A percentile compares a stretch with the other conserved stretches of the same genome.
phyloP scores from a whole-genome alignment of 2,888 invertebrate species.

The Arenicola marina region DNA sequence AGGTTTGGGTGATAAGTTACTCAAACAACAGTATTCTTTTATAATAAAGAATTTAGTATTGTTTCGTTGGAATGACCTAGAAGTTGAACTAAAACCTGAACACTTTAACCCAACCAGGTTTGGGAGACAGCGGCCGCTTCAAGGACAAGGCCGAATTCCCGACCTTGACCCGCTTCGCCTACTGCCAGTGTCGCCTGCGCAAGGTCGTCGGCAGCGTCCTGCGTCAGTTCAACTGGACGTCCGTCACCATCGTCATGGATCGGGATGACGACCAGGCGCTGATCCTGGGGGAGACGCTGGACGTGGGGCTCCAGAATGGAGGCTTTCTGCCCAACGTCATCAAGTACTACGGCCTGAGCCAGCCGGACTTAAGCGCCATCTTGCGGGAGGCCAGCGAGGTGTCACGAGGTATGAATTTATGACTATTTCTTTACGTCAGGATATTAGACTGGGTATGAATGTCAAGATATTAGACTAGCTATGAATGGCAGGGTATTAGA shows the following conservation, averaged over 20 bases:
- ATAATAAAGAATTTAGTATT: too few species aligned
- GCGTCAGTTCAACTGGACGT: slow-evolving; percentile 39
- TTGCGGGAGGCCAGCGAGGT: slow-evolving; percentile 28
- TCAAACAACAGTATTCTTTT: too few species aligned
- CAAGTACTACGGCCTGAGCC: slow-evolving; percentile 34
- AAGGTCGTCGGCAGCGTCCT: slow-evolving; percentile 42
- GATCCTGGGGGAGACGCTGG: slow-evolving; percentile 36
- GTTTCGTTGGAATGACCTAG: too few species aligned
- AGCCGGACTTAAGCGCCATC: slow-evolving; percentile 15
- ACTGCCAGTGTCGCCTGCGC: slow-evolving; percentile 47
- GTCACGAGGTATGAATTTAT: slow-evolving; percentile 34
- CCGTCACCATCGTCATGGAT: slow-evolving; percentile 43
- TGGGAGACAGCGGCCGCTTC: slow-evolving; percentile 33
- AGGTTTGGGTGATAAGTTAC: too few species aligned
- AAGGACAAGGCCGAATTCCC: slow-evolving; percentile 43
- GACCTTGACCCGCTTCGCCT: slow-evolving; percentile 45
- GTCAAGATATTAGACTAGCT: too few species aligned
- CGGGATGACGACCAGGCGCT: slow-evolving; percentile 8
- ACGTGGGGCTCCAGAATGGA: slow-evolving; percentile 18
- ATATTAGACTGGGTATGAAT: too few species aligned
- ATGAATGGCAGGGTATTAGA: too few species aligned
- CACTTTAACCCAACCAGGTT: too few species aligned
- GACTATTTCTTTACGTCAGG: too few species aligned
- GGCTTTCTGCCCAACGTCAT: slow-evolving; percentile 28
- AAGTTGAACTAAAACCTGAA: too few species aligned